Conservation (phyloP, 2,113 vertebrate genomes). For the Sterna hirundo region DNA sequence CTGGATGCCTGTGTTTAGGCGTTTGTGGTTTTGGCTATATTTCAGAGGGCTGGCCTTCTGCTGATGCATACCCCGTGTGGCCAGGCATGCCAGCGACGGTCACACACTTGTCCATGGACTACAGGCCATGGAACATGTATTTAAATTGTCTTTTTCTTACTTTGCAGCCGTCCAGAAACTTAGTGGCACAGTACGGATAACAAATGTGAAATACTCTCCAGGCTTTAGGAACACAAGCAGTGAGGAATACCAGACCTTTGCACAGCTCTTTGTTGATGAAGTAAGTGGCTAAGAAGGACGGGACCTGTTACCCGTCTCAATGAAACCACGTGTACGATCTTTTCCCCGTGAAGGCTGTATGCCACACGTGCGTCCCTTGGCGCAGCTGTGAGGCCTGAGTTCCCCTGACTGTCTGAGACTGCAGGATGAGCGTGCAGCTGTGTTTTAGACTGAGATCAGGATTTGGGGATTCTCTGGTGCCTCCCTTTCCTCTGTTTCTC, state of each 20-base stretch:
- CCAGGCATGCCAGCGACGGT: neutral
- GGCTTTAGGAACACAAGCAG: conserved; percentile 74
- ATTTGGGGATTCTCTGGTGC: neutral
- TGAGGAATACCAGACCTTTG: conserved; percentile 73
- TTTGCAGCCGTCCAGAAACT: conserved; percentile 77
- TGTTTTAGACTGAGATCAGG: neutral
- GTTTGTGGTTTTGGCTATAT: neutral
- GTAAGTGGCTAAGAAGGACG: conserved; percentile 48
- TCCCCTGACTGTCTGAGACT: neutral
- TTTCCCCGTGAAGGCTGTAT: neutral
- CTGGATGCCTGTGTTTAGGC: neutral
- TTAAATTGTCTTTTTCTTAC: neutral
- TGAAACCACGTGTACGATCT: accelerated
- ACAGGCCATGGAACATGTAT: accelerated
- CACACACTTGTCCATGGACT: neutral
- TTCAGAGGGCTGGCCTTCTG: neutral
- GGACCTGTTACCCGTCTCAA: neutral
- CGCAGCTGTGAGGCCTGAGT: neutral
- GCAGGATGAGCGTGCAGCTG: neutral
- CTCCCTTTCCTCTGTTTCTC: neutral
- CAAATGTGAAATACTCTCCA: conserved; percentile 67
- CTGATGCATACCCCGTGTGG: accelerated
- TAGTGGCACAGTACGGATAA: conserved; percentile 67
- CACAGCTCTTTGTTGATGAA: conserved; percentile 62
- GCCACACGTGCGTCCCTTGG: accelerated